Conservation (phyloP, 1,140 invertebrate genomes). For the Bathynomus jamesi region DNA sequence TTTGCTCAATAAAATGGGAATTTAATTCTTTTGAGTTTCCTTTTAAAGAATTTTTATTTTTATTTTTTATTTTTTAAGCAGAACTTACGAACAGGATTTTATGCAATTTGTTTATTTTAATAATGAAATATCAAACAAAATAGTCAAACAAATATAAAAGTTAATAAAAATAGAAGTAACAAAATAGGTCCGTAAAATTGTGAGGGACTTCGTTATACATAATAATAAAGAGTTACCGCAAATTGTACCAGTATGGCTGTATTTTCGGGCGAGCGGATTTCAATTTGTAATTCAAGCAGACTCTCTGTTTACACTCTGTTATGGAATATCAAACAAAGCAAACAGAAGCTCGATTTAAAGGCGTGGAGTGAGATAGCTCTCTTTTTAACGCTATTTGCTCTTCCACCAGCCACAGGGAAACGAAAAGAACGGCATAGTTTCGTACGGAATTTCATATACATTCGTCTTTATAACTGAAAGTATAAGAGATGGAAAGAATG, state of each 20-base stretch:
- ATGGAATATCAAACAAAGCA: slow-evolving; percentile 35
- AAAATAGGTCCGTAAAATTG: too few relatives aligned
- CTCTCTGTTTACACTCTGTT: slow-evolving; percentile 33
- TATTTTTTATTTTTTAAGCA: too few relatives aligned
- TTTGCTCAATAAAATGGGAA: not conserved
- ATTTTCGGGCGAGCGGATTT: slow-evolving; percentile 33
- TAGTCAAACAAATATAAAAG: too few relatives aligned
- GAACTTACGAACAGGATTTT: too few relatives aligned
- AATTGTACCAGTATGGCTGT: not conserved
- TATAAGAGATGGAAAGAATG: not conserved
- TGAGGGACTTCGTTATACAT: not conserved
- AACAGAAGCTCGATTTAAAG: slow-evolving; percentile 30
- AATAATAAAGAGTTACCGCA: not conserved
- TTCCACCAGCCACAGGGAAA: slow-evolving; percentile 13
- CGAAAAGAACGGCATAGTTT: slow-evolving; percentile 9
- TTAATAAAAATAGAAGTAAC: too few relatives aligned
- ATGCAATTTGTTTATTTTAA: too few relatives aligned
- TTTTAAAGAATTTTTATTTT: too few relatives aligned
- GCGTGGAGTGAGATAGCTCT: slow-evolving; percentile 25
- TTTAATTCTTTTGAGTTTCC: too few relatives aligned
- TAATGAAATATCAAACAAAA: too few relatives aligned
- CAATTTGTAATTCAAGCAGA: slow-evolving; percentile 35
- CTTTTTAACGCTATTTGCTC: slow-evolving; percentile 31
- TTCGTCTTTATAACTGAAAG: not conserved
- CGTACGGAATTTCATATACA: slow-evolving; percentile 26